Conservation (phyloP, 30 jellyfish, hydroid and myxozoan species). For the Aurelia aurita complex sp. Pacific region DNA sequence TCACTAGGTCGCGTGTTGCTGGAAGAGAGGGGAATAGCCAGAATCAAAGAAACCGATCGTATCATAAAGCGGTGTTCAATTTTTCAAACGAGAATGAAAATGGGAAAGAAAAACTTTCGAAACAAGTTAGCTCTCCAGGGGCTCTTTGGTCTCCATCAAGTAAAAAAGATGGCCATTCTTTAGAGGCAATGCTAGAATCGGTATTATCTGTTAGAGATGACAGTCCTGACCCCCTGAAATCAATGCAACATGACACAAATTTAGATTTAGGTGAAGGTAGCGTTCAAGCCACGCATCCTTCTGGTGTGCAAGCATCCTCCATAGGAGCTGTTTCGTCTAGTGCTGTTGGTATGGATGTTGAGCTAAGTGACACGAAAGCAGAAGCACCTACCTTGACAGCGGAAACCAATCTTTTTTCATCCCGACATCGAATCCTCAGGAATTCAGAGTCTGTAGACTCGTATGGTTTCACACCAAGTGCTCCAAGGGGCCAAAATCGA, state of each 20-base stretch:
- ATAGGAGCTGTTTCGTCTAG: neutral
- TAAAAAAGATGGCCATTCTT: neutral
- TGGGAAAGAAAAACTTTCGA: conserved; percentile 22
- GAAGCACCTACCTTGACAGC: neutral
- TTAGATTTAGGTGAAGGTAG: neutral
- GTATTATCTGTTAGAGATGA: neutral
- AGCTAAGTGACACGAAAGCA: neutral
- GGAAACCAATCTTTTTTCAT: conserved; percentile 31
- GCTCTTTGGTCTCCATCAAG: neutral
- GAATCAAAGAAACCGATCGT: conserved; percentile 48
- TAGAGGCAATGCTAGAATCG: neutral
- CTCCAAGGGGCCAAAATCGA: conserved; percentile 4
- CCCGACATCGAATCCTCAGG: conserved; percentile 65
- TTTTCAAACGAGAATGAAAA: conserved; percentile 17
- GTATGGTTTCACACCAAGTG: neutral
- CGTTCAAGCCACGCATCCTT: neutral
- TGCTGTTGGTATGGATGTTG: neutral
- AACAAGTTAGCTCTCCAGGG: conserved; percentile 8
- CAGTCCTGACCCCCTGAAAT: neutral
- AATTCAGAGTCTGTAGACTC: conserved; percentile 18
- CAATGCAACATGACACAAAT: neutral
- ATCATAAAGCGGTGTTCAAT: conserved; percentile 49
- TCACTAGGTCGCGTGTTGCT: neutral
- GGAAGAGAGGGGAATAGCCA: conserved; percentile 2
- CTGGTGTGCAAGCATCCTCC: neutral